Evolutionary conservation across 2,888 invertebrate species (phyloP).

Genomic region (Cosmia pyralina): DNA sequence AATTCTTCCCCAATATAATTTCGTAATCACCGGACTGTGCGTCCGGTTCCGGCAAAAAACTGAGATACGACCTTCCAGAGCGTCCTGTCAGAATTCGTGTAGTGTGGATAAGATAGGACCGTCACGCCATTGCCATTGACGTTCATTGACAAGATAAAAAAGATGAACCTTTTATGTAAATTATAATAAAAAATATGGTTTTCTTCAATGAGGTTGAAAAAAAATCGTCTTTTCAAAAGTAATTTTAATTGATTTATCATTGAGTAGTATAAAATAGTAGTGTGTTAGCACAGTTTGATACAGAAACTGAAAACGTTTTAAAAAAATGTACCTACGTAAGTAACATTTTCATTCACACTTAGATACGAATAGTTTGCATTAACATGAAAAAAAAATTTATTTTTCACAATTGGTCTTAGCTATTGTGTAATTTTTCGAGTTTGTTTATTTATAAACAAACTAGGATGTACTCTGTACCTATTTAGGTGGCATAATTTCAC

Average conservation of each 20-base stretch:
- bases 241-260: too few species aligned
- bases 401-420: too few species aligned
- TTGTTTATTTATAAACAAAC: background rate
- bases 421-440: background rate
- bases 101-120: conserved; percentile 74
- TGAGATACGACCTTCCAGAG: conserved; percentile 81
- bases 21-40: conserved; percentile 88
- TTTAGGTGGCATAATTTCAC: background rate
- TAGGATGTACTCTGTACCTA: background rate
- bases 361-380: too few species aligned
- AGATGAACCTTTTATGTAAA: background rate
- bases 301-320: background rate
- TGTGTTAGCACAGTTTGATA: background rate
- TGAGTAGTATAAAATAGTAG: background rate
- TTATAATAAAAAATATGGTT: background rate
- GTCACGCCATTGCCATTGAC: too few species aligned
- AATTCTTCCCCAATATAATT: conserved; percentile 87
- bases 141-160: conserved; percentile 32
- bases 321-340: background rate
- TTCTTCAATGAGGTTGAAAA: background rate
- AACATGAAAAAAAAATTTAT: too few species aligned
- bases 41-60: conserved; percentile 88
- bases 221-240: background rate
- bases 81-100: conserved; percentile 78
- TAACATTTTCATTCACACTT: too few species aligned